These are phyloP conservation scores for Digitonthophagus gazella DNA, from an alignment of 2,888 invertebrate genomes.

Conservation along the genomic window DNA sequence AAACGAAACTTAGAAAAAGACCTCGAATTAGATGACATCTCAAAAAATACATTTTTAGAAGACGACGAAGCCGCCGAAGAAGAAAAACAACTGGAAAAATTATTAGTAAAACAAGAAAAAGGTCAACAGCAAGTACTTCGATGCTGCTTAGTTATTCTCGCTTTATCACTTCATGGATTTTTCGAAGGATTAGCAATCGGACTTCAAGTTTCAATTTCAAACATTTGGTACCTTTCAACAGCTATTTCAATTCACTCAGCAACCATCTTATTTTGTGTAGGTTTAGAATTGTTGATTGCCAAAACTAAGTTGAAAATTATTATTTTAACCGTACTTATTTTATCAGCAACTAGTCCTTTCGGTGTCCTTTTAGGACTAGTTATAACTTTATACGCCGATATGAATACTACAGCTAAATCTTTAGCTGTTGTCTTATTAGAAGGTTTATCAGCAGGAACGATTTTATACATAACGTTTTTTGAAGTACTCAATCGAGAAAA, in stretches of 20 bases:
- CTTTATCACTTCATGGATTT: constrained; percentile 56
- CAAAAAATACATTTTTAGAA: constrained; percentile 18
- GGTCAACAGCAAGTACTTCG: constrained; percentile 47
- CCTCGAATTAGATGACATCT: constrained; percentile 9
- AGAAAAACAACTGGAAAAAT: constrained; percentile 37
- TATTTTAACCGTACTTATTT: constrained; percentile 50
- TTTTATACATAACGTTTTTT: constrained; percentile 56
- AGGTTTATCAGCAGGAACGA: constrained; percentile 55
- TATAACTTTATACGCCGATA: constrained; percentile 48
- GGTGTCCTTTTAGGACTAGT: constrained; percentile 53
- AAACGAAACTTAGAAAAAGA: constrained; percentile 37
- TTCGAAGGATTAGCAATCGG: constrained; percentile 59
- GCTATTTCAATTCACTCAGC: constrained; percentile 56
- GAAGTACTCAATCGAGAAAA: constrained; percentile 54
- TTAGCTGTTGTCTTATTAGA: constrained; percentile 50
- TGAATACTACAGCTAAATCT: constrained; percentile 46
- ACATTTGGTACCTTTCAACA: constrained; percentile 56
- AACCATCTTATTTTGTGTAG: constrained; percentile 56
- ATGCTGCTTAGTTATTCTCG: constrained; percentile 51
- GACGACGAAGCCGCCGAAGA: constrained; percentile 28
- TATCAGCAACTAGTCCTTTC: constrained; percentile 54
- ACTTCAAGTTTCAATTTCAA: constrained; percentile 49
- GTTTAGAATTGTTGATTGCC: constrained; percentile 54
- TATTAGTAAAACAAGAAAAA: constrained; percentile 37
- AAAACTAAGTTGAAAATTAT: constrained; percentile 48